A percentile compares a stretch with the other conserved stretches of the same genome.
phyloP scores from a whole-genome alignment of 2,797 vertebrate genomes.

The Erithacus rubecula region DNA sequence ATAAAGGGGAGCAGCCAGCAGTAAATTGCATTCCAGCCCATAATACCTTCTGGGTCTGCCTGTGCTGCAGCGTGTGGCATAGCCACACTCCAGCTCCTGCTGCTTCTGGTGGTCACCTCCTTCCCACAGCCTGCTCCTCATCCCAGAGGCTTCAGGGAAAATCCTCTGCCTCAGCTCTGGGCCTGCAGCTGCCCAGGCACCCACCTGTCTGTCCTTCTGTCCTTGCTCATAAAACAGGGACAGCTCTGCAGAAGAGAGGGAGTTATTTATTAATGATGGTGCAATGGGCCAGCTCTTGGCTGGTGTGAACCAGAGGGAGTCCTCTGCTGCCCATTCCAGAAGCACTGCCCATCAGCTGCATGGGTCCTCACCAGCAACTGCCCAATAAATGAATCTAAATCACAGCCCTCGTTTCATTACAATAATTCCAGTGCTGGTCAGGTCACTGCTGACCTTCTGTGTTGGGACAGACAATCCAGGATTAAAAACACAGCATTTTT shows the following conservation, averaged over 20 bases:
- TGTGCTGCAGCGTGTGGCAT: accelerated
- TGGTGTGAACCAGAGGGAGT: not conserved
- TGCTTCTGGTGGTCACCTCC: not conserved
- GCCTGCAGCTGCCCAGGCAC: not conserved
- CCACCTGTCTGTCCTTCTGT: not conserved
- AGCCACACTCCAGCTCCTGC: not conserved
- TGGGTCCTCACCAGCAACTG: slow-evolving; percentile 23
- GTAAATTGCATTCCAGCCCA: slow-evolving; percentile 5
- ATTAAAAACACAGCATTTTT: slow-evolving; percentile 56
- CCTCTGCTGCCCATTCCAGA: not conserved
- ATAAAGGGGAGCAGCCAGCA: not conserved
- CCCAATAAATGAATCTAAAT: slow-evolving; percentile 62
- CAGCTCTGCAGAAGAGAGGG: not conserved
- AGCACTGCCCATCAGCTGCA: not conserved
- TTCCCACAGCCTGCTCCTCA: not conserved
- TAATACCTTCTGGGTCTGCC: not conserved
- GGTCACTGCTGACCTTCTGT: slow-evolving; percentile 25
- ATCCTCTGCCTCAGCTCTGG: not conserved
- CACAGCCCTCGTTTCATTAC: slow-evolving; percentile 30
- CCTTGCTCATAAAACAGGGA: not conserved
- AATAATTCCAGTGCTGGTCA: slow-evolving; percentile 62
- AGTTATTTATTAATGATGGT: not conserved
- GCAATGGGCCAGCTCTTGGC: not conserved
- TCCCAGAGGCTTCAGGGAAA: not conserved
- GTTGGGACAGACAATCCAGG: slow-evolving; percentile 33